phyloP scores from a whole-genome alignment of 2,113 vertebrate genomes.

The Pogonocichla stellata region DNA sequence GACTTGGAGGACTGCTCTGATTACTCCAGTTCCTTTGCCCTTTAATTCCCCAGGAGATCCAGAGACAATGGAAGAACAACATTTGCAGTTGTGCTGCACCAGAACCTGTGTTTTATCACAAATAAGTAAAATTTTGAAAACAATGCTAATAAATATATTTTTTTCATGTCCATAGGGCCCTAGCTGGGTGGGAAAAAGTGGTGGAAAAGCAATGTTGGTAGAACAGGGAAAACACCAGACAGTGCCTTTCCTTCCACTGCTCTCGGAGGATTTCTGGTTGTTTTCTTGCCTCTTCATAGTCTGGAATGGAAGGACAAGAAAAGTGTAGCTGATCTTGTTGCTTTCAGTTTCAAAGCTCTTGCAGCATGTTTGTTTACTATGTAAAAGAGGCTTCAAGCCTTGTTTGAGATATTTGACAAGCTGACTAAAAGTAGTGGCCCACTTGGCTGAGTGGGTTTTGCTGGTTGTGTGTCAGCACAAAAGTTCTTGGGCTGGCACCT shows the following conservation, averaged over 20 bases:
- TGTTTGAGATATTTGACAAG: background rate
- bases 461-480: background rate
- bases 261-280: background rate
- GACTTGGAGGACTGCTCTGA: background rate
- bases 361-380: background rate
- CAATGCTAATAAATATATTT: background rate
- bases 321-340: background rate
- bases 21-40: background rate
- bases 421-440: background rate
- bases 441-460: background rate
- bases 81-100: background rate
- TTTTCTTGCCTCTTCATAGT: background rate
- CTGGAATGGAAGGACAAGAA: background rate
- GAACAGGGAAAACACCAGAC: background rate
- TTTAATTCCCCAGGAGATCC: background rate
- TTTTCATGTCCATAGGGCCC: no score
- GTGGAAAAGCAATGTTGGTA: background rate
- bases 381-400: background rate
- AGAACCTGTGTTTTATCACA: background rate
- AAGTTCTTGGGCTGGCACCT: background rate
- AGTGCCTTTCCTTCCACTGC: background rate
- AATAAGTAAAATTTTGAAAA: background rate
- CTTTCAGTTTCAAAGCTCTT: background rate
- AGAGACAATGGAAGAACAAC: accelerated
- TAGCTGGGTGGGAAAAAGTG: background rate